A percentile compares a stretch with the other conserved stretches of the same genome.
Conservation (phyloP, 1,140 invertebrate genomes). For the Probaryconus sp. region DNA sequence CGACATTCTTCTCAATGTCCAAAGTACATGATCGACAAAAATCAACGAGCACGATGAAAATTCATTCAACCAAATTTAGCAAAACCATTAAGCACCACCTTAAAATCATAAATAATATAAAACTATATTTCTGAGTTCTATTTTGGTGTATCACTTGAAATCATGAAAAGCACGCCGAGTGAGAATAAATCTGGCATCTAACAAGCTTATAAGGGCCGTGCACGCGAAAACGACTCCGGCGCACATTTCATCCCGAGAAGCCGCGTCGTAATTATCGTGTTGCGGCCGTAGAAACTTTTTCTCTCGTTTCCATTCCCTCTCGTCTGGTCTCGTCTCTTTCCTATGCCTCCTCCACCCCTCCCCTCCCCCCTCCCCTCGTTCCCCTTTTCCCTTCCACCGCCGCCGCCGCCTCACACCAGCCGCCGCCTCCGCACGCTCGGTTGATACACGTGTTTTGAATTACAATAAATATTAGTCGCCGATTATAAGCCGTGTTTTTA, state of each 20-base stretch:
- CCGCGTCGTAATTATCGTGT: slow-evolving; percentile 51
- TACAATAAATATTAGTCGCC: slow-evolving; percentile 55
- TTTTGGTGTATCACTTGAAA: slow-evolving; percentile 45
- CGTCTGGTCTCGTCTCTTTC: not conserved
- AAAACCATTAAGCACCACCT: too few relatives aligned
- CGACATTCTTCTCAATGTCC: too few relatives aligned
- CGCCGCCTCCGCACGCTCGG: slow-evolving; percentile 10
- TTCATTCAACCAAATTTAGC: too few relatives aligned
- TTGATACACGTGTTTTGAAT: slow-evolving; percentile 52
- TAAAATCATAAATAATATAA: slow-evolving; percentile 26
- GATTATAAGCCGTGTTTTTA: slow-evolving; percentile 50
- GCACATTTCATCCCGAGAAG: slow-evolving; percentile 41
- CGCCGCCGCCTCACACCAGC: not conserved
- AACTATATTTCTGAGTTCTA: slow-evolving; percentile 21
- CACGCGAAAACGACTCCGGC: slow-evolving; percentile 15
- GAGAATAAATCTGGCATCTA: slow-evolving; percentile 30
- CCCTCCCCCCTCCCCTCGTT: too few relatives aligned
- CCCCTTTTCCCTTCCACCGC: too few relatives aligned
- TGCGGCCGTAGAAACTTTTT: slow-evolving; percentile 22
- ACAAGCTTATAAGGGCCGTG: slow-evolving; percentile 10
- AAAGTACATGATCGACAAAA: too few relatives aligned
- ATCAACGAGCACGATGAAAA: too few relatives aligned
- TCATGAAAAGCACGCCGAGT: slow-evolving; percentile 13
- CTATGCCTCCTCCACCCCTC: too few relatives aligned
- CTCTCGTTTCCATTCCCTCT: slow-evolving; percentile 22